Evolutionary conservation across 2,797 vertebrate species (phyloP), one percentile per base, ranked within the genome.

Genomic region (Cottoperca gobio): DNA sequence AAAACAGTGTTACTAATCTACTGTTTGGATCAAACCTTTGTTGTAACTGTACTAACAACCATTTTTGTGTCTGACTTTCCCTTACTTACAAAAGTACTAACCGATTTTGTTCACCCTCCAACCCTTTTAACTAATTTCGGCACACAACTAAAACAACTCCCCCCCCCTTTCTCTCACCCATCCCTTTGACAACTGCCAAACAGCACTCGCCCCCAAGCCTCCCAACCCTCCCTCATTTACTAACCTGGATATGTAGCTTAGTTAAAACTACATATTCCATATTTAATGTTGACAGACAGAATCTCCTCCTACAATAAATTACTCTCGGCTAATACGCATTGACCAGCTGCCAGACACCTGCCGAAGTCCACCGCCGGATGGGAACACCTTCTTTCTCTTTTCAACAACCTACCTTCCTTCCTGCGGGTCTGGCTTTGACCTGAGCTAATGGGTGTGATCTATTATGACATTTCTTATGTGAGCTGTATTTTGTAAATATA

Each of bases 21-120:
- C 83, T 92, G 89, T 94, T 93, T 90, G 83, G 94, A 94, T 89
- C 87, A 93, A 94, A 95, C 89, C 90, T 93, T 92, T 94, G 94
- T 95, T 95, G 89, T 95, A 95, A 96, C 93, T 94, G 94, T 95
- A 96, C 95, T 96, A 96, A 96, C 95, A 95, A 95, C 95, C 95
- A 95, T 96, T 96, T 96, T 95, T 96, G 95, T 95, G 95, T 95
- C 95, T 96, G 95, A 95, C 93, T 95, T 86, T 89, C 93, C 94
- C 93, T 94, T 93, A 93, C 94, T 94, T 92, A 95, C 94, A 95
- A 95, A 94, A 95, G 69, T 95, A 96, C 95, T 96, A 96, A 96
- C 95, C 82, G 84, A 91, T 89, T 93, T 78, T 87, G 91, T 90
- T 94, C 91, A 93, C 92, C 91, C 86, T 88, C 82, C 86, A 91